A percentile compares a stretch with the other conserved stretches of the same genome.
phyloP scores from a whole-genome alignment of 2,113 vertebrate species.

The Trematomus loennbergii region DNA sequence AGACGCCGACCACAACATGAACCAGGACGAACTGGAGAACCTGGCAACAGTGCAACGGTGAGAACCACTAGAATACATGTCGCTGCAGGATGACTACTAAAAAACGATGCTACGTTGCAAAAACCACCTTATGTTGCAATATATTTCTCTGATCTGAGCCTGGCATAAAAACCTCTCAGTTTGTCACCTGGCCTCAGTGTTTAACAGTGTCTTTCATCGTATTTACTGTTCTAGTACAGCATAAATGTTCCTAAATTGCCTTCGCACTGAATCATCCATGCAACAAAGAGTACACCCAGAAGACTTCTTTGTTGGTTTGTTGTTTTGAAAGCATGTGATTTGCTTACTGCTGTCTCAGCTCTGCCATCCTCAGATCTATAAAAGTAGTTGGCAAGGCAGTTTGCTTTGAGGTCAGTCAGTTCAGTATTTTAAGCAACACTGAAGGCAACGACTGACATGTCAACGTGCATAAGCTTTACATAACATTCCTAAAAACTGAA shows the following conservation, averaged over 20 bases:
- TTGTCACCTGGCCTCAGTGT: too few relatives aligned
- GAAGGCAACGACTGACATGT: slow-evolving; percentile 16
- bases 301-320: background rate
- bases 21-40: slow-evolving; percentile 94
- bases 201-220: too few relatives aligned
- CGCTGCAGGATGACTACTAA: background rate
- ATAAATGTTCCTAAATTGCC: too few relatives aligned
- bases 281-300: background rate
- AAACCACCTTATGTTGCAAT: too few relatives aligned
- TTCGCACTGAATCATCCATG: background rate
- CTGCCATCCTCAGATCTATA: background rate
- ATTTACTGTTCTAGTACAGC: too few relatives aligned
- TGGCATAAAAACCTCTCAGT: too few relatives aligned
- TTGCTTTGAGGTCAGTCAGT: slow-evolving; percentile 22
- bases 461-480: slow-evolving; percentile 9
- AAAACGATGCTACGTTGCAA: too few relatives aligned
- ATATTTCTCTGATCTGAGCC: too few relatives aligned
- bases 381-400: background rate
- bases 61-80: background rate
- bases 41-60: slow-evolving; percentile 90
- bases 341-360: background rate
- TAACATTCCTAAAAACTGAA: slow-evolving; percentile 12
- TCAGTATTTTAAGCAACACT: slow-evolving; percentile 33
- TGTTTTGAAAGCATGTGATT: background rate
- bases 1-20: slow-evolving; percentile 88